Percentiles rank a stretch among this genome's conserved stretches.
These are phyloP conservation scores for Urocyon cinereoargenteus DNA, from an alignment of 2,797 vertebrate genomes.

Conservation along the genomic window DNA sequence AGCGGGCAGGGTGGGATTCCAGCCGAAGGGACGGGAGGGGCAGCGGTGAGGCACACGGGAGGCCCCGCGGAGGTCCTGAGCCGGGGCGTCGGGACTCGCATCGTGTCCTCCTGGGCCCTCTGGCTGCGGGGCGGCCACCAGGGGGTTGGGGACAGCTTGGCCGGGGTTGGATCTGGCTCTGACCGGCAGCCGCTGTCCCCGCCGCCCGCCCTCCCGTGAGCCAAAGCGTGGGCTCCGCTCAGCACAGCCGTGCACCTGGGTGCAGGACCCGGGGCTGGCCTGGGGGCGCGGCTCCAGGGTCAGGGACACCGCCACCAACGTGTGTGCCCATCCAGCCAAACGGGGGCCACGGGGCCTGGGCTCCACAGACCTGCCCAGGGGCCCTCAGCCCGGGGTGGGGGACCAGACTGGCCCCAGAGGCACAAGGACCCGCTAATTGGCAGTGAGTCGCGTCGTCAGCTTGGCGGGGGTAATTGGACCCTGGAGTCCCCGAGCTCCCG, in stretches of 20 bases:
- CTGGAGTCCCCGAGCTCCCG: background rate
- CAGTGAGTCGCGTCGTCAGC: background rate
- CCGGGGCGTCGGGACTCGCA: background rate
- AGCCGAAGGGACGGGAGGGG: accelerated
- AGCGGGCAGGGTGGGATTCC: background rate
- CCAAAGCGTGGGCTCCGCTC: background rate
- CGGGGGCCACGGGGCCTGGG: background rate
- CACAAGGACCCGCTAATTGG: background rate
- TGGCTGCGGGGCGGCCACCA: accelerated
- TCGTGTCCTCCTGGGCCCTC: background rate
- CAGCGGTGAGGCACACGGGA: background rate
- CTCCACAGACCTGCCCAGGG: background rate
- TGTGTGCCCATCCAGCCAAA: background rate
- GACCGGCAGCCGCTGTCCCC: background rate
- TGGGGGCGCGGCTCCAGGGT: background rate
- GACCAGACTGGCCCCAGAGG: background rate
- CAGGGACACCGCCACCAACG: background rate
- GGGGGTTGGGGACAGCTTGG: background rate
- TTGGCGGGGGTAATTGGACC: background rate
- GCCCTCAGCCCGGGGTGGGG: background rate
- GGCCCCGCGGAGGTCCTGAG: background rate
- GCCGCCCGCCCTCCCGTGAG: accelerated
- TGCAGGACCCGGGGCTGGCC: too few relatives aligned
- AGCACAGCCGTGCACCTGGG: background rate
- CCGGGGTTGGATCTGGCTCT: too few relatives aligned